Base-by-base conservation (phyloP, 30 jellyfish, hydroid and myxozoan genomes). In the Cassiopea xamachana region DNA sequence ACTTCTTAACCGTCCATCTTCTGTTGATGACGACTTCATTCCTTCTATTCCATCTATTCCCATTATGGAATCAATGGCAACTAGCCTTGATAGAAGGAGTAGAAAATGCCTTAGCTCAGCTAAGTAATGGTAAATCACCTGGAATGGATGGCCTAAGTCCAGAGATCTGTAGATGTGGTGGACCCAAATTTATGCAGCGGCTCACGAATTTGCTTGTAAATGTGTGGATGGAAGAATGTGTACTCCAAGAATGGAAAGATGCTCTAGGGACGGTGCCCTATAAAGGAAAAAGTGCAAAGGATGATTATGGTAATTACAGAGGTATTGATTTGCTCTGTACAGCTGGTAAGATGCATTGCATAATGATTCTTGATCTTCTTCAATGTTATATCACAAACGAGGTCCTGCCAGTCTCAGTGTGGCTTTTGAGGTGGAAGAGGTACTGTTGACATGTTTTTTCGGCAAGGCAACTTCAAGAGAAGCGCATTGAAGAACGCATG, bases 381-480 rank as follows among this genome's bases (percentile, higher is more conserved):
- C 45, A 44, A 12, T 43, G 10, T 5, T 48, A 50, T 72, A 5
- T 79, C 4, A 72, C 50, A 46, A 46, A 79, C 7, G 76, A 44
- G 7, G 68, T 45, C 80, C 78, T 79, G 2, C 87, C 87, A 13
- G 78, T n/a, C 68, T 79, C 87, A 79, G 60, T 79, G 87, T 49
- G 87, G 80, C 80, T 79, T 79, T 45, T 47, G 87, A 17, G 60
- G 43, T 7, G 87, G 50, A 17, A n/a, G 87, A 13, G 76, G 87
- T 10, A 47, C 87, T 72, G 60, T 59, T 59, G 87, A 79, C 87
- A 79, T 79, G 87, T 2, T 50, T 79, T 79, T 59, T 73, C 76
- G 50, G 87, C 87, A 18, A n/a, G 87, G 51, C 87, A 48, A 48
- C 87, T 79, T 45, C 87, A 79, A 19, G 87, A 79, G 76, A 79